Percentiles rank a stretch among this genome's conserved stretches.
Conservation (phyloP, 2,113 vertebrate species). For the Orientallactaga bullata region DNA sequence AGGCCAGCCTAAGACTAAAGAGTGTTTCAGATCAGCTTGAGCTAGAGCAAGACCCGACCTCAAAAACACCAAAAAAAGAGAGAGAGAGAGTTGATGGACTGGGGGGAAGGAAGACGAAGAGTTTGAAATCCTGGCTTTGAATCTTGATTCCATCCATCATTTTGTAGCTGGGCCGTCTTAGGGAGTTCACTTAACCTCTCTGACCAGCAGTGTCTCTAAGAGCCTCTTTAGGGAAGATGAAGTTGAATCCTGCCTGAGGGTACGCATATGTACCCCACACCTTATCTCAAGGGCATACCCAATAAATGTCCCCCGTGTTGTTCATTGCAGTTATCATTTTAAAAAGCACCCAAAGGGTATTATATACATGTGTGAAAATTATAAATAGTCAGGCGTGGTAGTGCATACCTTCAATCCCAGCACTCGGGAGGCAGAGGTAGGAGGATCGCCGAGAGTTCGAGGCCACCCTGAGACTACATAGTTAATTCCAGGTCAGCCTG, state of each 20-base stretch:
- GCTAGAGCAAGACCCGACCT: no score
- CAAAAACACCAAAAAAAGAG: background rate
- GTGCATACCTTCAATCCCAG: no score
- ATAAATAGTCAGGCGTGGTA: no score
- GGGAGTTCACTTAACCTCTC: background rate
- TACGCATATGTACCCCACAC: rapidly evolving
- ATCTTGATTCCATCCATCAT: background rate
- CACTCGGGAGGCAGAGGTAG: no score
- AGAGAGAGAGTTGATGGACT: no score
- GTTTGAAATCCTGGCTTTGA: background rate
- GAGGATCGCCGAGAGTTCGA: no score
- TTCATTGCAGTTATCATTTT: background rate
- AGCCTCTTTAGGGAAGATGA: background rate
- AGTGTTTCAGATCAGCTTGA: no score
- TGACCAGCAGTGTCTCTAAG: background rate
- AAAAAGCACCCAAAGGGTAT: background rate
- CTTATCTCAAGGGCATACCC: background rate
- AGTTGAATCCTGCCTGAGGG: background rate
- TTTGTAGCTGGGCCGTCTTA: background rate
- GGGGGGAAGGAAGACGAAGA: background rate
- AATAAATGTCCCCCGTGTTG: background rate
- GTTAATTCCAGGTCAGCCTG: no score
- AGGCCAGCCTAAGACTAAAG: no score
- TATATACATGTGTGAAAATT: no score
- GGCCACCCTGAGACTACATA: no score